These are phyloP conservation scores for Drosophila birchii DNA, from an alignment of 2,888 invertebrate genomes.

Conservation along the genomic window DNA sequence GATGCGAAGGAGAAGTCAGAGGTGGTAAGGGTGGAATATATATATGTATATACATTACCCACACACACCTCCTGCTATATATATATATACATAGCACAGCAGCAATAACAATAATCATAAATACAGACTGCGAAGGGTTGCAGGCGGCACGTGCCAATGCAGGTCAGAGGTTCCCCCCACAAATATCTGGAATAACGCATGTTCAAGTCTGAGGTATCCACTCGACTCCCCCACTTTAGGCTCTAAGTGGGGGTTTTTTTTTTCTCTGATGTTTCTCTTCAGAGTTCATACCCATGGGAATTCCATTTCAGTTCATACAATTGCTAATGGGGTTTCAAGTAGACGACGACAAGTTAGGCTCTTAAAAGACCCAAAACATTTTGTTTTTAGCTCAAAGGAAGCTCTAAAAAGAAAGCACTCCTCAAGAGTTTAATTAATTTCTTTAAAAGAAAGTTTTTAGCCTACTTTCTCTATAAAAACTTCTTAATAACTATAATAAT, in stretches of 20 bases:
- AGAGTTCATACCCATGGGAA: conserved; percentile 20
- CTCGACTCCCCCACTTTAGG: conserved; percentile 35
- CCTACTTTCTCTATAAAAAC: neutral
- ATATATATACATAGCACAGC: conserved; percentile 4
- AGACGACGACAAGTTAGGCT: conserved; percentile 9
- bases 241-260: conserved; percentile 30
- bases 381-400: conserved; percentile 13
- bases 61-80: neutral
- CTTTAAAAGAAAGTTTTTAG: neutral
- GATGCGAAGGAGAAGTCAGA: neutral
- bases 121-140: conserved; percentile 41
- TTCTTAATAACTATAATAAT: conserved; percentile 3
- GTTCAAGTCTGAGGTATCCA: conserved; percentile 21
- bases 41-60: neutral
- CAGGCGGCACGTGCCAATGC: conserved; percentile 32
- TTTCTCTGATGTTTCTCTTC: conserved; percentile 20
- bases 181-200: conserved; percentile 27
- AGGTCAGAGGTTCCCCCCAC: conserved; percentile 28
- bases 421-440: conserved; percentile 13
- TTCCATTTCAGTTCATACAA: conserved; percentile 8
- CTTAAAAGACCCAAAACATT: conserved; percentile 5
- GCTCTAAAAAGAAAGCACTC: neutral
- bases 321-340: conserved; percentile 37
- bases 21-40: conserved; percentile 29
- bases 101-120: conserved; percentile 61